These are phyloP conservation scores for Euspilapteryx auroguttella DNA, from an alignment of 2,888 invertebrate species.

Conservation along the genomic window DNA sequence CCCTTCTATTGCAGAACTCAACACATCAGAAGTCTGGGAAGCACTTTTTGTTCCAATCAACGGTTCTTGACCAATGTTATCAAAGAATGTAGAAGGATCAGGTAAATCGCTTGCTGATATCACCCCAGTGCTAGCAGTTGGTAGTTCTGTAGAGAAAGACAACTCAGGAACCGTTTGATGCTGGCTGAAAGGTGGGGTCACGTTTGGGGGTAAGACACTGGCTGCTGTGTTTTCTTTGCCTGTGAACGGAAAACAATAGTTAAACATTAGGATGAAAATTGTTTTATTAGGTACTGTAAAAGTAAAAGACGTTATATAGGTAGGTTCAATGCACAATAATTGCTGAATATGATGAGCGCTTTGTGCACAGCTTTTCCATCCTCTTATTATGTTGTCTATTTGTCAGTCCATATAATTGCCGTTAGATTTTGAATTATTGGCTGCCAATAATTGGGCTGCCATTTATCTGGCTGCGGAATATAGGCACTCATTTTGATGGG, in stretches of 20 bases:
- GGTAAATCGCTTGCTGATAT: slow-evolving; percentile 40
- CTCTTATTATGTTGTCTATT: no score
- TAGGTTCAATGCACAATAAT: no score
- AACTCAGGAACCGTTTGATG: slow-evolving; percentile 24
- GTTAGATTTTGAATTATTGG: no score
- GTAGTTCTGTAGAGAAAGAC: slow-evolving; percentile 28
- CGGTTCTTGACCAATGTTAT: slow-evolving; percentile 44
- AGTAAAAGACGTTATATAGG: no score
- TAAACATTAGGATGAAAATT: slow-evolving; percentile 5
- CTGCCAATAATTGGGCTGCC: no score
- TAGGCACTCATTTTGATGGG: no score
- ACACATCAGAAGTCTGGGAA: slow-evolving; percentile 18
- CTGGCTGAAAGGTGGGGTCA: slow-evolving; percentile 27
- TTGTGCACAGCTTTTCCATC: no score
- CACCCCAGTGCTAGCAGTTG: slow-evolving; percentile 32
- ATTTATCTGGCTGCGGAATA: no score
- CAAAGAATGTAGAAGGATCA: slow-evolving; percentile 53
- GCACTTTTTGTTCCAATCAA: slow-evolving; percentile 24
- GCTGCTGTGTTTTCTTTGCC: slow-evolving; percentile 17
- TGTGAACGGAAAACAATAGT: slow-evolving; percentile 9
- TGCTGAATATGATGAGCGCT: no score
- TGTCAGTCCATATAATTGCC: no score
- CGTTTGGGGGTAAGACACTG: slow-evolving; percentile 23
- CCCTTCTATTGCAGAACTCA: slow-evolving; percentile 39
- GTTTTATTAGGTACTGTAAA: no score